These are phyloP conservation scores for Linnaemya tessellans DNA, from an alignment of 2,888 invertebrate genomes.

Conservation along the genomic window DNA sequence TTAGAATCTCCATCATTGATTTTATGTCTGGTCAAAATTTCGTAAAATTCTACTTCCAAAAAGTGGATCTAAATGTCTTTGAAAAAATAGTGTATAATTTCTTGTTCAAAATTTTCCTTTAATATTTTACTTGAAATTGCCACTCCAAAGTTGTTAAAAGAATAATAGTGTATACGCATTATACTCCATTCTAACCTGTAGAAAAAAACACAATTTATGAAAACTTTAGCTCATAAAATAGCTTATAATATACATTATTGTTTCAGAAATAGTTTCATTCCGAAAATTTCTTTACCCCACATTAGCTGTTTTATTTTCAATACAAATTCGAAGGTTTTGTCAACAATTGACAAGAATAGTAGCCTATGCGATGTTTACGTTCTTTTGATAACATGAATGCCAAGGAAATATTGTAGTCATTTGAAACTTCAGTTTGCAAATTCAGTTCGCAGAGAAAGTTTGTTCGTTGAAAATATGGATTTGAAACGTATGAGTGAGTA, in stretches of 20 bases:
- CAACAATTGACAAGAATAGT: not conserved
- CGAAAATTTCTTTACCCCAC: constrained; percentile 18
- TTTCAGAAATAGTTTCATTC: constrained; percentile 9
- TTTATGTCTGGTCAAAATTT: no score
- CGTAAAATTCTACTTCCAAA: no score
- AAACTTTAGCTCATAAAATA: constrained; percentile 32
- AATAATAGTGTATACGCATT: no score
- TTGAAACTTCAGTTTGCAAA: constrained; percentile 27
- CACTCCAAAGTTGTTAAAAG: no score
- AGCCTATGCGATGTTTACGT: no score
- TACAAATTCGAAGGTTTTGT: constrained; percentile 10
- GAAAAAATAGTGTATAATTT: no score
- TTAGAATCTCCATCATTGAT: no score
- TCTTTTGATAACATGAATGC: constrained; percentile 12
- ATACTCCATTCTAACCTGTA: no score
- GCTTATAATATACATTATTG: not conserved
- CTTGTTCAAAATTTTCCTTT: no score
- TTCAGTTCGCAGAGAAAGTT: constrained; percentile 40
- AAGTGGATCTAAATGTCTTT: no score
- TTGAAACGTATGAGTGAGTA: constrained; percentile 24
- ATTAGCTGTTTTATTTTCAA: constrained; percentile 19
- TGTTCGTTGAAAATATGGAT: constrained; percentile 51
- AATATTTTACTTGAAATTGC: no score
- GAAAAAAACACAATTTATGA: no score
- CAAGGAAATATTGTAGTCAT: constrained; percentile 23